Evolutionary conservation across 2,113 vertebrate species (phyloP).

Genomic region (Cryptotis parvus): DNA sequence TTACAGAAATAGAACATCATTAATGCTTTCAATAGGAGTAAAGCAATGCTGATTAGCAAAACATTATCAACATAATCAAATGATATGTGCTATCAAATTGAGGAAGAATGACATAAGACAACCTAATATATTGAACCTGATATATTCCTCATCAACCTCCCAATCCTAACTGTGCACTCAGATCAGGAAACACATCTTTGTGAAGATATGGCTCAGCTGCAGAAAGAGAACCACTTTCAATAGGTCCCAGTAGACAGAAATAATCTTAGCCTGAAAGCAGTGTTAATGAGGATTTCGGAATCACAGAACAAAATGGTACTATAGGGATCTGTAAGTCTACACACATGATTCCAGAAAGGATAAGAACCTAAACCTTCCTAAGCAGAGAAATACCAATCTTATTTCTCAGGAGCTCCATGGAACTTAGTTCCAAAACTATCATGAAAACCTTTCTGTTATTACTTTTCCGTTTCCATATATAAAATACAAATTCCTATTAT

Average conservation of each 20-base stretch:
- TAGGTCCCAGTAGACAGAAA: conserved; percentile 12
- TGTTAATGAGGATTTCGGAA: conserved; percentile 59
- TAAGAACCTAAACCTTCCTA: not conserved
- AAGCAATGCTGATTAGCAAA: not conserved
- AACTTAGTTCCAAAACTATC: not conserved
- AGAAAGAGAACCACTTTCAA: not conserved
- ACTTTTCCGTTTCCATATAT: not conserved
- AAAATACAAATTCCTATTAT: conserved; percentile 16
- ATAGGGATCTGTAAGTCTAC: not conserved
- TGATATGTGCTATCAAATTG: not conserved
- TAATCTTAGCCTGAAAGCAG: conserved; percentile 20
- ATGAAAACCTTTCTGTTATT: not conserved
- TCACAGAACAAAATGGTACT: conserved; percentile 7
- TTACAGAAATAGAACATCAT: not conserved
- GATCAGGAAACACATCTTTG: conserved; percentile 1
- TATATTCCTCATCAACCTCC: not conserved
- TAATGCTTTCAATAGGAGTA: not conserved
- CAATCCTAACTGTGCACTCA: not conserved
- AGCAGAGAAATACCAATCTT: not conserved
- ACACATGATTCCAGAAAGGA: not conserved
- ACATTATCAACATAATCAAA: not conserved
- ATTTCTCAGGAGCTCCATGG: conserved; percentile 54
- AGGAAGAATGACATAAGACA: not conserved
- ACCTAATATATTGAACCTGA: not conserved
- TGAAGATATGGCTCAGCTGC: not conserved